Evolutionary conservation across 2,113 vertebrate species (phyloP), one percentile per base, ranked within the genome.

Genomic region (human): DNA sequence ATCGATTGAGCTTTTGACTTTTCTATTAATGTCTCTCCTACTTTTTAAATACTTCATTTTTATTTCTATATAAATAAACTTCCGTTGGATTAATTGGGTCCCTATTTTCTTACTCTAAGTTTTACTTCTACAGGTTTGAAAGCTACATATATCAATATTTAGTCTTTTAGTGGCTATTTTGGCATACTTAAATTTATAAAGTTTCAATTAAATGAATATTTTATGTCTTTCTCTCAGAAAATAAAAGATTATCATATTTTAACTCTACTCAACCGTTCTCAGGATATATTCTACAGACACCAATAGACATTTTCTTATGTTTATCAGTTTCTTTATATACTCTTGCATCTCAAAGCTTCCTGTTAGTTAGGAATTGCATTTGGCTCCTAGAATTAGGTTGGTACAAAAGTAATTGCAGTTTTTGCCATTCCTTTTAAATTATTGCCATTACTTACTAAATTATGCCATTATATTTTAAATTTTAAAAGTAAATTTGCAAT

Each of bases 161-260:
- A 81, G 18, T 16, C 32, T 89, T 76, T 59, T 17, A 61, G n/a
- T 45, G 8, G n/a, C 70, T 87, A 84, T 20, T 75, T 96, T 43
- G 57, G 30, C 11, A 72, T 25, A 38, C 23, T 76, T 96, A 90
- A 48, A 88, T 84, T 80, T 64, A 64, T 89, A 97, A 95, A n/a
- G 18, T 25, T 95, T 12, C 2, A 70, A 75, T 76, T 84, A 89
- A 91, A 68, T 95, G 79, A 85, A 82, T 57, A 61, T 7, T 82
- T 75, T 76, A 14, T 40, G 90, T 20, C 2, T 1, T 93, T 89
- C 17, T 57, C 40, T 78, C 9, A 82, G 61, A 89, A 86, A 93
- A 43, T 45, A 73, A 89, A 76, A 88, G 2, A 70, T 70, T 27
- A 64, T 14, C n/a, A 59, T 13, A 81, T 59, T 66, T 88, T 89